phyloP scores from a whole-genome alignment of 2,888 invertebrate genomes.

The Trachelus iudaicus region DNA sequence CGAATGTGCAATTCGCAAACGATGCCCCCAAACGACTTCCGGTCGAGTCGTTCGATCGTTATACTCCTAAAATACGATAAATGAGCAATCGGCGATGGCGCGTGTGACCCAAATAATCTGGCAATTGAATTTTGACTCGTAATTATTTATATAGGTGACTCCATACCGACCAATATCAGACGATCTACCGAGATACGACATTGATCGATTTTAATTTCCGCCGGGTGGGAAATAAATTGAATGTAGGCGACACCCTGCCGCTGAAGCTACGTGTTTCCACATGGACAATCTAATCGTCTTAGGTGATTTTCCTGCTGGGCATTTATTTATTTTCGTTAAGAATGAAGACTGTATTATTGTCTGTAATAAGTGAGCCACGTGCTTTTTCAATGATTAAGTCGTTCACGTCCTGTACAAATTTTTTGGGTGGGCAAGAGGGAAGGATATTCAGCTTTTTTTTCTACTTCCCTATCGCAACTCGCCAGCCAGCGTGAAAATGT shows the following conservation, averaged over 20 bases:
- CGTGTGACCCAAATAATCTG: slow-evolving; percentile 37
- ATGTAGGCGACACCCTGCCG: background rate
- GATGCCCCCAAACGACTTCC: background rate
- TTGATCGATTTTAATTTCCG: slow-evolving; percentile 21
- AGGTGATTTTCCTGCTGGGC: background rate
- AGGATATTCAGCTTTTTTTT: background rate
- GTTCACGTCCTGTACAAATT: background rate
- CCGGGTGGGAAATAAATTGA: slow-evolving; percentile 11
- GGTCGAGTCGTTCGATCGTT: background rate
- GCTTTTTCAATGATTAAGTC: background rate
- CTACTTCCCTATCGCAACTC: background rate
- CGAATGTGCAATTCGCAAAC: background rate
- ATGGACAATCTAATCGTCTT: background rate
- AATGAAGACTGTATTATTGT: background rate
- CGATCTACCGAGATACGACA: background rate
- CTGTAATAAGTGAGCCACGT: background rate
- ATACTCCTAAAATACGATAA: background rate
- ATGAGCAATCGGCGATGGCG: slow-evolving; percentile 30
- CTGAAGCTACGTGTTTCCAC: background rate
- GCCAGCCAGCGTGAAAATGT: background rate
- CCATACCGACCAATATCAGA: background rate
- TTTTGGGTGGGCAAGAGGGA: background rate
- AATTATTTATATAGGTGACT: slow-evolving; percentile 39
- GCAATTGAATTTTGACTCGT: slow-evolving; percentile 35
- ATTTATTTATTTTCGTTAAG: background rate